Percentiles rank a stretch among this genome's conserved stretches.
phyloP scores from a whole-genome alignment of 1,140 invertebrate species.

The Drosophila auraria region DNA sequence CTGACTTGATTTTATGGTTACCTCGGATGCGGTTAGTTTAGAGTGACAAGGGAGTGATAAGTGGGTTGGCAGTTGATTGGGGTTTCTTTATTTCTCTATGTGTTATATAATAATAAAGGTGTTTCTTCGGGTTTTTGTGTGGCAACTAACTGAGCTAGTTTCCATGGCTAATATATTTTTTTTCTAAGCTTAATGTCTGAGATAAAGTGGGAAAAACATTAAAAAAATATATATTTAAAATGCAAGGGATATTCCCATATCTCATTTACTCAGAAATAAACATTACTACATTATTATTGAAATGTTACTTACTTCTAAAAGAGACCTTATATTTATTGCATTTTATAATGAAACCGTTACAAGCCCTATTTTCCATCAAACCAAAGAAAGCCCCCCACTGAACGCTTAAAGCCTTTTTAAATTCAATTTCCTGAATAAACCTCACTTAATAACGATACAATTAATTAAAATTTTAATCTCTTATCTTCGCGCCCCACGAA shows the following conservation, averaged over 20 bases:
- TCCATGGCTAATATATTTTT: not conserved
- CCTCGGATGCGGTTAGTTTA: constrained; percentile 31
- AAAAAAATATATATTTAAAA: not conserved
- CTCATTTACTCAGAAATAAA: too few relatives aligned
- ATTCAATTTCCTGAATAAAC: not conserved
- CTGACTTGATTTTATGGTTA: constrained; percentile 32
- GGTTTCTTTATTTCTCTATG: not conserved
- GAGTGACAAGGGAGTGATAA: constrained; percentile 49
- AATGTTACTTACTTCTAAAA: too few relatives aligned
- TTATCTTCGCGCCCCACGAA: constrained; percentile 25
- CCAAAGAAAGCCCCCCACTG: not conserved
- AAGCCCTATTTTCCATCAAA: too few relatives aligned
- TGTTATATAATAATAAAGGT: constrained; percentile 22
- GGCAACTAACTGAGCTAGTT: constrained; percentile 11
- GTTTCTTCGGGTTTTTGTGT: not conserved
- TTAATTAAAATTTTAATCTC: constrained; percentile 10
- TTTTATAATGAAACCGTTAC: too few relatives aligned
- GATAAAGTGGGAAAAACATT: not conserved
- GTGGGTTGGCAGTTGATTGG: constrained; percentile 36
- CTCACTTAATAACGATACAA: not conserved
- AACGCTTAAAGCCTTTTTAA: not conserved
- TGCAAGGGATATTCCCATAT: too few relatives aligned
- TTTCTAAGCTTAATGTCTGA: not conserved
- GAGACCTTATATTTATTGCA: too few relatives aligned
- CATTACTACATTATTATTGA: too few relatives aligned